Conservation (phyloP, 2,113 vertebrate species). For the Sebastes fasciatus region DNA sequence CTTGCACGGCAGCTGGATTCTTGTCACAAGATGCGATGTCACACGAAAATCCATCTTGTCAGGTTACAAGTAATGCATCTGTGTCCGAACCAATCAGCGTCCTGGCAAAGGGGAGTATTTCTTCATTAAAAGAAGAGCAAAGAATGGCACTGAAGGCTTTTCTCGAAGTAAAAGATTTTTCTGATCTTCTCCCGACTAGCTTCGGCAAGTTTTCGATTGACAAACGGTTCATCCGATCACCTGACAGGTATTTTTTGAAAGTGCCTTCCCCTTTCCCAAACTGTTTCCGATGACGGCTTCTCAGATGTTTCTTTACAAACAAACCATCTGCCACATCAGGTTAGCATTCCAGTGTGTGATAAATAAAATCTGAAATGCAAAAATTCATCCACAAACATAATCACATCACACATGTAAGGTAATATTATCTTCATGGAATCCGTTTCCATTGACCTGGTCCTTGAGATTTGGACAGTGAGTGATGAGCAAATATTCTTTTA, state of each 20-base stretch:
- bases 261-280: too few relatives aligned
- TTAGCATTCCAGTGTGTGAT: neutral
- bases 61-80: too few relatives aligned
- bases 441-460: neutral
- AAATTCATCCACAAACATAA: neutral
- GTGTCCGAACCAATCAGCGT: neutral
- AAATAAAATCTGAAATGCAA: neutral
- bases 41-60: too few relatives aligned
- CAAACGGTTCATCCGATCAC: neutral
- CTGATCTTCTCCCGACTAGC: too few relatives aligned
- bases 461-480: neutral
- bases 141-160: neutral
- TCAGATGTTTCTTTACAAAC: neutral
- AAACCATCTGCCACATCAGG: neutral
- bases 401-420: neutral
- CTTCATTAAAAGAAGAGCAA: neutral
- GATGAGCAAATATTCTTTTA: slow-evolving; percentile 12
- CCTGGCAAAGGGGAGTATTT: neutral
- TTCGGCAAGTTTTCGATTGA: neutral
- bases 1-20: neutral
- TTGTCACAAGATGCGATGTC: too few relatives aligned
- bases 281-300: too few relatives aligned
- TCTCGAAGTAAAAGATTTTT: too few relatives aligned
- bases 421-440: neutral
- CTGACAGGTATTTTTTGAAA: neutral